Base-by-base conservation (phyloP, 2,113 vertebrate genomes). In the Chitala chitala region DNA sequence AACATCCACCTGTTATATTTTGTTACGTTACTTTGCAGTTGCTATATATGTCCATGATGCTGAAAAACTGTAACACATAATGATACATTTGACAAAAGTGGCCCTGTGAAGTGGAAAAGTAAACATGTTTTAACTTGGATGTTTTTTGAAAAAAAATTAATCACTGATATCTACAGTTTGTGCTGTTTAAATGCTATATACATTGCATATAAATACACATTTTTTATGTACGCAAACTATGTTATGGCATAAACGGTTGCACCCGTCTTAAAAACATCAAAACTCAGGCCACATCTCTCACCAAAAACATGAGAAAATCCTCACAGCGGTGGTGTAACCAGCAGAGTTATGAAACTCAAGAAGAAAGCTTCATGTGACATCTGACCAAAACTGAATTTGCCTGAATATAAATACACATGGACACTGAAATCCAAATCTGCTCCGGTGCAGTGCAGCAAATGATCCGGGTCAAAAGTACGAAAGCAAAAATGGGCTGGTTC, bases 1-100 rank as follows among this genome's bases (percentile, higher is more conserved):
- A 38, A 50, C 51, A 71, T 55, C 77, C 82, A 78, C 74, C 79
- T 78, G 69, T 79, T 83, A 51, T 33, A 70, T 76, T 85, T 78
- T 81, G 80, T 76, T 72, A 72, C 74, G 42, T 76, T 78, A 63
- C 65, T 76, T 75, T 63, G 54, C 65, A 78, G 73, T 78, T 73
- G 48, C 77, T 83, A 77, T 79, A 56, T 66, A 42, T 71, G 40
- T 56, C 20, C 38, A 38, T 38, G 48, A 66, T 66, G 40, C 51
- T 50, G 33, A 9, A 56, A 56, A 75, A 68, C 36, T 29, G 15
- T 20, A 71, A 42, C 29, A 36, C 33, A 38, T 36, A 26, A 7
- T 20, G 50, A 46, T 72, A 8, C 42, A 12, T 22, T 26, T 33
- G 48, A 26, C 17, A 13, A 13, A 24, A 42, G 3, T 1, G 7